Base-by-base conservation (phyloP, 2,113 vertebrate species). In the Epinephelus cyanopodus region DNA sequence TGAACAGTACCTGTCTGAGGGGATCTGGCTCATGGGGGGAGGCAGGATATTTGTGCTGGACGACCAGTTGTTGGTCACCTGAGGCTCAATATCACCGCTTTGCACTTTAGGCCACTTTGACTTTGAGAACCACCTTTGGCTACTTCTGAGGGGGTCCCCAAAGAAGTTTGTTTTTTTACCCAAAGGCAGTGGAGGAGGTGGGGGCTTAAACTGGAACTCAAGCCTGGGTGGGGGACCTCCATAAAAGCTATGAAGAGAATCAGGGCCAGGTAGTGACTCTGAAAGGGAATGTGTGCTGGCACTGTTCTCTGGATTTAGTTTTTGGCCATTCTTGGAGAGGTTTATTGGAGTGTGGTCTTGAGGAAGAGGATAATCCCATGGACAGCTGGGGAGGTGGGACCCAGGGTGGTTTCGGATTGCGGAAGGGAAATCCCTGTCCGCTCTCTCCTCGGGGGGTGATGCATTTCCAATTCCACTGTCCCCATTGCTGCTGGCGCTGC, bases 391-490 rank as follows among this genome's bases (percentile, higher is more conserved):
- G 87, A 96, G 91, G 15, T 96, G 96, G 91, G 96, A 92, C 89
- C 90, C 94, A 0, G 95, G 83, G 65, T 91, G 90, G 83, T 89
- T 95, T 42, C 92, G 97, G 80, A 96, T 93, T 88, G 96, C 96
- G 4, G 95, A 94, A 57, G 97, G 96, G 21, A 98, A 94, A 92
- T 98, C 97, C 67, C 96, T 95, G 70, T 96, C 96, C 48, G 86
- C 93, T 86, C 96, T 97, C 83, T 98, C 97, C 80, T 98, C 97
- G 76, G 96, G 96, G 77, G 96, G 95, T 67, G 98, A 97, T 2
- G 85, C 82, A 68, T 98, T 98, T 53, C 97, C 98, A 42, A 99
- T 97, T 27, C 98, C 98, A 0, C 98, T 98, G 68, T 99, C 98
- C 2, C 97, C 97, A 81, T 96, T 98, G 86, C 97, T 98, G 92